These are phyloP conservation scores for Oligia strigilis DNA, from an alignment of 2,888 invertebrate genomes.

Conservation along the genomic window DNA sequence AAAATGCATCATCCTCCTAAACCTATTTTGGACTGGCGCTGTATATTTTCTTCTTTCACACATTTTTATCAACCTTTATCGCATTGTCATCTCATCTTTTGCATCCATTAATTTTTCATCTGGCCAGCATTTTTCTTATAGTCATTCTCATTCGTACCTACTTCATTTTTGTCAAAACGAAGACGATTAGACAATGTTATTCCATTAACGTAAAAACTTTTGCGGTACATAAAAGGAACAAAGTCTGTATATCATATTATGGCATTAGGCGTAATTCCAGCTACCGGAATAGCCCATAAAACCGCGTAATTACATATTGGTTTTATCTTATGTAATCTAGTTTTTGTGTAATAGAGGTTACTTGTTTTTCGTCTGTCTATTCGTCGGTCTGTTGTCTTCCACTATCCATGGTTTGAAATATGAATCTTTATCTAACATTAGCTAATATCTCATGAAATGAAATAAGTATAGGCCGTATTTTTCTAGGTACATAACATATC, in stretches of 20 bases:
- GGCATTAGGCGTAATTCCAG: slow-evolving; percentile 22
- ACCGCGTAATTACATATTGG: slow-evolving; percentile 14
- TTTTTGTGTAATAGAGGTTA: slow-evolving; percentile 9
- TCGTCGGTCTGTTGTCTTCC: neutral
- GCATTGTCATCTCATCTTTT: neutral
- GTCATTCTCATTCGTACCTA: too few relatives aligned
- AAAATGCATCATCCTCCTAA: neutral
- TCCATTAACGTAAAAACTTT: slow-evolving; percentile 11
- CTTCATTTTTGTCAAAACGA: neutral
- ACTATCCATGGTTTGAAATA: neutral
- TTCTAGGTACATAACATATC: too few relatives aligned
- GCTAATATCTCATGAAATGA: neutral
- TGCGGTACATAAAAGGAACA: slow-evolving; percentile 34
- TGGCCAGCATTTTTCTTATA: neutral
- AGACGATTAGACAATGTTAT: neutral
- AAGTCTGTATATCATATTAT: slow-evolving; percentile 22
- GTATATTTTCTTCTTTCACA: neutral
- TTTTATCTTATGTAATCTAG: slow-evolving; percentile 38
- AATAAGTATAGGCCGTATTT: neutral
- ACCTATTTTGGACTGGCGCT: too few relatives aligned
- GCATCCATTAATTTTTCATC: neutral
- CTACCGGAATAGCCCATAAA: slow-evolving; percentile 45
- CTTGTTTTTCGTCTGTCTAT: neutral
- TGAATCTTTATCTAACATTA: neutral
- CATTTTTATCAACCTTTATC: neutral